Percentiles rank a stretch among this genome's conserved stretches.
Conservation (phyloP, 2,797 vertebrate genomes). For the Sebastes cheni region DNA sequence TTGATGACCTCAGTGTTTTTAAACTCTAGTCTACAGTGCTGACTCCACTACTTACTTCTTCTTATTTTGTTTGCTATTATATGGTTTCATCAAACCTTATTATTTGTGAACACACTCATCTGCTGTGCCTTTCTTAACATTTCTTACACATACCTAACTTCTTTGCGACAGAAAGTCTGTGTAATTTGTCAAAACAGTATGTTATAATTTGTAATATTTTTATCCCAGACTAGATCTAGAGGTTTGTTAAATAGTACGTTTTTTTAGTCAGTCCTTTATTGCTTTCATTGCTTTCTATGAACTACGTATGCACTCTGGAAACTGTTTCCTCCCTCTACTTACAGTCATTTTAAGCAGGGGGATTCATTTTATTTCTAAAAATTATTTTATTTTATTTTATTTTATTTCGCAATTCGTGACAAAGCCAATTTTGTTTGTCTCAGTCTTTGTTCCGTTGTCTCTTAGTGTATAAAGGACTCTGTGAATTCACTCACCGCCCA, state of each 20-base stretch:
- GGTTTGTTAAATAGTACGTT: background rate
- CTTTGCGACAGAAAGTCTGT: background rate
- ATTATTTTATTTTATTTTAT: background rate
- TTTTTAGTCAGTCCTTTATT: background rate
- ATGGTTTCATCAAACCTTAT: background rate
- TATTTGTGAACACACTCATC: background rate
- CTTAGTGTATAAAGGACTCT: slow-evolving; percentile 60
- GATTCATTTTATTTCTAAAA: background rate
- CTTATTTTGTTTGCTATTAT: background rate
- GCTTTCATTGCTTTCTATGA: background rate
- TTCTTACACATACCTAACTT: background rate
- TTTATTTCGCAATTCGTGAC: slow-evolving; percentile 26
- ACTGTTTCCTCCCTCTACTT: background rate
- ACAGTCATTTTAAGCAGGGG: background rate
- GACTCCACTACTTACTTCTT: background rate
- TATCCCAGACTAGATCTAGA: background rate
- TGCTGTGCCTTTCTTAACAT: background rate
- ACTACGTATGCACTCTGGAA: background rate
- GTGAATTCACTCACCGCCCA: slow-evolving; percentile 78
- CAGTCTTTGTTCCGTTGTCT: slow-evolving; percentile 43
- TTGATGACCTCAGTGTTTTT: no score
- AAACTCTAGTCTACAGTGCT: background rate
- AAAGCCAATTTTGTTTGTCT: slow-evolving; percentile 57
- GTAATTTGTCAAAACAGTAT: background rate
- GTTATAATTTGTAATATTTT: background rate